Evolutionary conservation across 2,888 invertebrate genomes (phyloP), one percentile per base, ranked within the genome.

Genomic region (Troides helena): DNA sequence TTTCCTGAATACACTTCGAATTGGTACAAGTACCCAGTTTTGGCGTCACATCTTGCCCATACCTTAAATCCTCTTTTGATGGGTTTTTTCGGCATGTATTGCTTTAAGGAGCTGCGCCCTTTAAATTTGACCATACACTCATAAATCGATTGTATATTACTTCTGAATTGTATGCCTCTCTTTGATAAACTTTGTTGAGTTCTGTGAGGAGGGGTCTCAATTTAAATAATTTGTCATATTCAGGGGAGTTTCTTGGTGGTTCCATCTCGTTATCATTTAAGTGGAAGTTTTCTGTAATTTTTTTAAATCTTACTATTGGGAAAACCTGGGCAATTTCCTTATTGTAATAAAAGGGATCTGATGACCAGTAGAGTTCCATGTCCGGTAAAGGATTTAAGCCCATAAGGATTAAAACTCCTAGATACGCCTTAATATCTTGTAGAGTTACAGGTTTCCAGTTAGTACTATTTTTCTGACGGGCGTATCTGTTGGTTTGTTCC

Each of bases 331-430:
- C 53, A 68, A 81, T 80, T 75, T 78, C 78, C 18, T 65, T 53
- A 57, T 78, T 80, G 56, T 76, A 57, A 71, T 80, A 80, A 69
- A 80, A 80, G 46, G 77, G 71, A 72, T 81, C 80, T 64, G 68
- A 71, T 6, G 77, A 75, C 78, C 78, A 78, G 64, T 80, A 78
- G 17, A 79, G 70, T 53, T 79, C 77, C 65, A 78, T 72, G 59
- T 79, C 76, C 2, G 78, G 76, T 5, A 80, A 64, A 58, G 78
- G 77, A 72, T 80, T 76, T 65, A 81, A 72, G 39, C 81, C 81
- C 80, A 80, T 81, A 65, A 81, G 65, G 10, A 80, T 78, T 30
- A 81, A 71, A 70, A 81, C 65, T 69, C 80, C 79, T 69, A 81
- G 70, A 73, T 76, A 78, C 7, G 67, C 66, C 25, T 57, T 76